phyloP scores from a whole-genome alignment of 2,888 invertebrate species.

The Siphonodentalium dalli region DNA sequence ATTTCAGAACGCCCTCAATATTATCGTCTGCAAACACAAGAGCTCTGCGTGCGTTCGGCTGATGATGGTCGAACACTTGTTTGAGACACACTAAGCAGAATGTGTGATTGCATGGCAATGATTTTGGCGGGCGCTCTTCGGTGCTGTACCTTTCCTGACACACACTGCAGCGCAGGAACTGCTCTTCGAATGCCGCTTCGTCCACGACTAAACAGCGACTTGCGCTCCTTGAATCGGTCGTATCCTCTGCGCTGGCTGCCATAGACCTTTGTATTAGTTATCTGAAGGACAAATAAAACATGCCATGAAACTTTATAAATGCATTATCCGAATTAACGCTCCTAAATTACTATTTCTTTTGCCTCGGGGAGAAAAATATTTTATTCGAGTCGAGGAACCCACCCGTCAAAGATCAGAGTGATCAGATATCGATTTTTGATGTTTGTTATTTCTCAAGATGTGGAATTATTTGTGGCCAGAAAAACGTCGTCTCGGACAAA shows the following conservation, averaged over 20 bases:
- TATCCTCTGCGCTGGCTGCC: conserved; percentile 28
- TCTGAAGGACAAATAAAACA: too few relatives aligned
- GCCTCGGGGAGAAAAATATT: too few relatives aligned
- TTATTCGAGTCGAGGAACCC: too few relatives aligned
- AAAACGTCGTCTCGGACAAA: too few relatives aligned
- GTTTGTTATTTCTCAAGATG: too few relatives aligned
- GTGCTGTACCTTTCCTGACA: conserved; percentile 51
- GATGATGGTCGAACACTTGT: conserved; percentile 51
- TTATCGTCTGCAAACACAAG: conserved; percentile 42
- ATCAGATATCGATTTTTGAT: too few relatives aligned
- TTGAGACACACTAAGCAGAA: conserved; percentile 54
- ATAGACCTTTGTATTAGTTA: conserved; percentile 6
- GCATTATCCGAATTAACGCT: too few relatives aligned
- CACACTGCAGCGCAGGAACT: conserved; percentile 52
- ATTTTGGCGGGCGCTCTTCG: conserved; percentile 45
- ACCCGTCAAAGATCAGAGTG: too few relatives aligned
- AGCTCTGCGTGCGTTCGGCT: conserved; percentile 38
- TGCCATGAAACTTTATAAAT: too few relatives aligned
- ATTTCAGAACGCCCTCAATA: conserved; percentile 50
- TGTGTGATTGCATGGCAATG: conserved; percentile 56
- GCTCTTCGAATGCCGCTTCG: conserved; percentile 54
- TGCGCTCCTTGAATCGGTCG: conserved; percentile 16
- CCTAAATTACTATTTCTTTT: too few relatives aligned
- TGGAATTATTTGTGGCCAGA: too few relatives aligned
- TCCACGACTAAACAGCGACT: conserved; percentile 53